A percentile compares a stretch with the other conserved stretches of the same genome.
Evolutionary conservation across 1,140 invertebrate species (phyloP).

Genomic region (Anastrepha obliqua): DNA sequence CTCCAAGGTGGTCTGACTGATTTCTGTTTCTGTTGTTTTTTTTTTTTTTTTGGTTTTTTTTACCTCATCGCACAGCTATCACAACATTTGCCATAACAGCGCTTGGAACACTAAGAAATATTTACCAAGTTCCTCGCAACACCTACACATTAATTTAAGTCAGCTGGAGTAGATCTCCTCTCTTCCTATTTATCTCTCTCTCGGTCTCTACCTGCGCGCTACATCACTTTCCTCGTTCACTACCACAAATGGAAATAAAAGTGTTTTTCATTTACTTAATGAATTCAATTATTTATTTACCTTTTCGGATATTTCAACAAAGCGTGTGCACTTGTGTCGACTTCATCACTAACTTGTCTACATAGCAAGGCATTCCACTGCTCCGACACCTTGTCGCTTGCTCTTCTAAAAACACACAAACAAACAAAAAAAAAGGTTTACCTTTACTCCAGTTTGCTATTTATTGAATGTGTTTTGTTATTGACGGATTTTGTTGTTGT

Average conservation of each 20-base stretch:
- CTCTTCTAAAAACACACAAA: not conserved
- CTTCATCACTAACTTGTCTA: not conserved
- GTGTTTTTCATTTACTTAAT: constrained; percentile 70
- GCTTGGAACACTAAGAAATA: not conserved
- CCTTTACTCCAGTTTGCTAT: not conserved
- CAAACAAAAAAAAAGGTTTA: not conserved
- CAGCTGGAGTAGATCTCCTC: not conserved
- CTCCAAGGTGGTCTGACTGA: not conserved
- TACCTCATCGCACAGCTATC: not conserved
- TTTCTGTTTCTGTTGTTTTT: not conserved
- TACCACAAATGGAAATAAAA: not conserved
- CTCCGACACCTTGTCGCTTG: not conserved
- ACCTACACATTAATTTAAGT: constrained; percentile 23
- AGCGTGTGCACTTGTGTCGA: not conserved
- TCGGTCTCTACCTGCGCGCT: not conserved
- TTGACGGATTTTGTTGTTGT: not conserved
- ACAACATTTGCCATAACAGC: not conserved
- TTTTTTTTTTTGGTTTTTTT: no score
- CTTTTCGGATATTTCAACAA: constrained; percentile 53
- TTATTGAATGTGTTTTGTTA: not conserved
- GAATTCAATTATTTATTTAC: constrained; percentile 74
- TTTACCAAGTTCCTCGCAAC: not conserved
- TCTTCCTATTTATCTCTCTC: not conserved
- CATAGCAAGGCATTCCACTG: not conserved
- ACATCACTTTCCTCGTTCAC: no score